A percentile compares a stretch with the other conserved stretches of the same genome.
These are phyloP conservation scores for Iphiclides podalirius DNA, from an alignment of 2,888 invertebrate species.

Conservation along the genomic window DNA sequence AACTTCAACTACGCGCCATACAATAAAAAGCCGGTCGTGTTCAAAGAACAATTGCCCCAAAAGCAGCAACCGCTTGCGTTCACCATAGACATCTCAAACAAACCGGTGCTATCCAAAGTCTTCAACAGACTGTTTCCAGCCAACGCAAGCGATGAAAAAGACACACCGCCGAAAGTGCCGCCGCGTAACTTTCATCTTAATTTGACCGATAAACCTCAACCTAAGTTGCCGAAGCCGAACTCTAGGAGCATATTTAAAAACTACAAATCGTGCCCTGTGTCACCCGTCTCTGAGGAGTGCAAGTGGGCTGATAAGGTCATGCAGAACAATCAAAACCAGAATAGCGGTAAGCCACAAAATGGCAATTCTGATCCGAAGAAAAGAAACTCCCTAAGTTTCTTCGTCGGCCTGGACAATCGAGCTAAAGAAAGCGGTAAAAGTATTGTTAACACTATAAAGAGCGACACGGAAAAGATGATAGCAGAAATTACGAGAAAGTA, in stretches of 20 bases:
- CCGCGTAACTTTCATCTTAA: constrained; percentile 66
- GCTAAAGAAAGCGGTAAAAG: constrained; percentile 74
- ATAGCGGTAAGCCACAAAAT: constrained; percentile 41
- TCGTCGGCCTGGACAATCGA: constrained; percentile 79
- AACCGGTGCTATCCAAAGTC: constrained; percentile 62
- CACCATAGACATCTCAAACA: constrained; percentile 57
- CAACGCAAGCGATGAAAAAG: constrained; percentile 42
- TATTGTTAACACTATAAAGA: constrained; percentile 81
- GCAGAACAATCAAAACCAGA: constrained; percentile 43
- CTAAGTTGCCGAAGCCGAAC: constrained; percentile 56
- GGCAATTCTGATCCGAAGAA: constrained; percentile 72
- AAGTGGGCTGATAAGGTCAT: constrained; percentile 80
- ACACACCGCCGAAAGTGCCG: constrained; percentile 46
- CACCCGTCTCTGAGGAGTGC: constrained; percentile 89
- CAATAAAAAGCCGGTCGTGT: constrained; percentile 51
- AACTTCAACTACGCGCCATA: constrained; percentile 46
- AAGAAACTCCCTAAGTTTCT: constrained; percentile 83
- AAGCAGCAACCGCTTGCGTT: constrained; percentile 53
- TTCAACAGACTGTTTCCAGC: constrained; percentile 66
- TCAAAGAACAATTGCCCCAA: constrained; percentile 57
- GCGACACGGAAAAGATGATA: constrained; percentile 83
- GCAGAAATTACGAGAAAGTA: constrained; percentile 83
- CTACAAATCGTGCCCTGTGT: constrained; percentile 89
- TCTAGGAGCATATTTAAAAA: constrained; percentile 81
- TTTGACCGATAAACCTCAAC: constrained; percentile 58